A percentile compares a stretch with the other conserved stretches of the same genome.
These are phyloP conservation scores for Drosophila kambysellisi DNA, from an alignment of 2,888 invertebrate species.

Conservation along the genomic window DNA sequence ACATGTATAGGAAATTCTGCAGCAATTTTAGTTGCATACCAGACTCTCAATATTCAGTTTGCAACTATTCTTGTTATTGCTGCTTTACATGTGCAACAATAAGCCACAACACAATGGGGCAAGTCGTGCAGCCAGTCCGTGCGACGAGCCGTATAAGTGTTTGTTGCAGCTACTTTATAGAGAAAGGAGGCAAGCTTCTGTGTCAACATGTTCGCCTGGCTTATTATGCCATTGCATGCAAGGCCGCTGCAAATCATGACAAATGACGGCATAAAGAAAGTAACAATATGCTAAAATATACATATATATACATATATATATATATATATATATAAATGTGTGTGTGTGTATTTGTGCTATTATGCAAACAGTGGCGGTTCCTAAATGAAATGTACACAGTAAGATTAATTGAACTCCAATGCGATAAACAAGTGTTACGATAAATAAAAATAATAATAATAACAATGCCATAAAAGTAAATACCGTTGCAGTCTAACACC, in stretches of 20 bases:
- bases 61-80: slow-evolving; percentile 33
- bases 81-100: slow-evolving; percentile 72
- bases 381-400: slow-evolving; percentile 7
- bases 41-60: slow-evolving; percentile 37
- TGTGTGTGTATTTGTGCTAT: neutral
- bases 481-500: neutral
- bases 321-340: neutral
- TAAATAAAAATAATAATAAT: neutral
- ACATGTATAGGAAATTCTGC: neutral
- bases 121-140: slow-evolving; percentile 75
- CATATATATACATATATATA: slow-evolving; percentile 1
- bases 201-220: slow-evolving; percentile 59
- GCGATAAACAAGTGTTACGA: neutral
- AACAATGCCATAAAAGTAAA: neutral
- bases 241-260: slow-evolving; percentile 75
- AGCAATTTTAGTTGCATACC: slow-evolving; percentile 27
- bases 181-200: neutral
- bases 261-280: slow-evolving; percentile 57
- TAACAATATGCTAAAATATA: slow-evolving; percentile 26
- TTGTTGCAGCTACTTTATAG: slow-evolving; percentile 53
- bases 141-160: slow-evolving; percentile 80
- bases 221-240: slow-evolving; percentile 76
- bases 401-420: neutral
- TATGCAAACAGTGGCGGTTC: slow-evolving; percentile 7
- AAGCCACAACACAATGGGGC: slow-evolving; percentile 77